Base-by-base conservation (phyloP, 2,888 invertebrate species). In the Brachynemurus nebulosus region DNA sequence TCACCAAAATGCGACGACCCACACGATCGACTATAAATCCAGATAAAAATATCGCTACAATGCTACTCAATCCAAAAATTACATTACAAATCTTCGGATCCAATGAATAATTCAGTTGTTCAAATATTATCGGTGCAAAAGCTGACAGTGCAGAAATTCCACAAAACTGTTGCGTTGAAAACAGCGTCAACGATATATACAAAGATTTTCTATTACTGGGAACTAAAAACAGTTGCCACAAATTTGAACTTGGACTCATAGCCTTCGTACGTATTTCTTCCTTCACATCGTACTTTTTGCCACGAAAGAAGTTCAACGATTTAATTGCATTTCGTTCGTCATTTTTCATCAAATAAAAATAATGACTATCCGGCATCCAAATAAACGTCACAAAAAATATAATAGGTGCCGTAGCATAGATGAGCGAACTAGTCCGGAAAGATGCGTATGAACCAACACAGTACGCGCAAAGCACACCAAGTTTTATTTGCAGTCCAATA, bases 131-230 rank as follows among this genome's bases (percentile, higher is more conserved):
- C 46, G 73, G 71, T 1, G 71, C 67, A 52, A 72, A 72, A 1
- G 72, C 69, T 1, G 73, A 66, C 2, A 74, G 66, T 1, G 72
- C 71, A 35, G 71, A 71, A 46, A 71, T 71, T 2, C 74, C 74
- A 51, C 70, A 70, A 27, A 75, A 34, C 12, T 42, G 42, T 19
- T 69, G 68, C 36, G 67, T 61, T 4, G 64, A 50, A 59, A 66
- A 64, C 7, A 79, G 61, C 12, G 69, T 67, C n/a, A 75, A 55
- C 39, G 70, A 67, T 43, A 78, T 70, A 55, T 69, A 64, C 54
- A 78, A 62, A 2, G 78, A 77, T 59, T 71, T 70, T 47, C 69
- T 68, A 53, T 71, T 70, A 0, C 67, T 68, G 9, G 66, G 66
- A 53, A 68, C 67, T 18, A 63, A 61, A 37, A 72, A 48, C 27